Evolutionary conservation across 2,888 invertebrate genomes (phyloP), one percentile per base, ranked within the genome.

Genomic region (Xanthorhoe designata): DNA sequence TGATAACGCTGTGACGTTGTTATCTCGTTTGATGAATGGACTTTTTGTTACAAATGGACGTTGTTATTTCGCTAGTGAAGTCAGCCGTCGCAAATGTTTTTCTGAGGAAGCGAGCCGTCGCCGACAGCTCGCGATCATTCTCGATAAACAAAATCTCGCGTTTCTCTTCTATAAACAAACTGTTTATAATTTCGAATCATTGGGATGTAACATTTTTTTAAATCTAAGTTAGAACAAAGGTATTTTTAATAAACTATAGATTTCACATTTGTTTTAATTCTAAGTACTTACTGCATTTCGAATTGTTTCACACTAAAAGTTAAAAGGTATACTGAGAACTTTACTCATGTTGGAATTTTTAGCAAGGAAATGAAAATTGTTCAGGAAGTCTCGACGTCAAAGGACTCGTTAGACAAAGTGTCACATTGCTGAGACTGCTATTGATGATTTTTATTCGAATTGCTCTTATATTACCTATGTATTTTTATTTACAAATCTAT

Each of bases 11-110:
- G 85, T 89, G 90, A 90, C 90, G 88, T 87, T 89, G 89, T 91
- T 91, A 90, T 91, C 91, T 90, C 81, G 84, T 89, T 88, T 90
- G 91, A 91, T 90, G 90, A 91, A 91, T 91, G 90, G 90, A 86
- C 89, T 90, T 90, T 90, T 89, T 91, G 90, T 90, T 87, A 88
- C 88, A 88, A 91, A 90, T 90, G 90, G 86, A 84, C 88, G 85
- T 84, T 86, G 89, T 88, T 89, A 88, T 90, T 89, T 86, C 80
- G 85, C 85, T 87, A 85, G 87, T 88, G 84, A 86, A 87, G 86
- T 83, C 83, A 72, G 73, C 78, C 75, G 72, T 75, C 75, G 76
- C 76, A 78, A 82, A 82, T 84, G 79, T 83, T 87, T 85, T 79
- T 74, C 80, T 74, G 81, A 80, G 73, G 77, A 75, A 75, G 75